A percentile compares a stretch with the other conserved stretches of the same genome.
These are phyloP conservation scores for Holacanthella duospinosa DNA, from an alignment of 2,888 invertebrate genomes.

Conservation along the genomic window DNA sequence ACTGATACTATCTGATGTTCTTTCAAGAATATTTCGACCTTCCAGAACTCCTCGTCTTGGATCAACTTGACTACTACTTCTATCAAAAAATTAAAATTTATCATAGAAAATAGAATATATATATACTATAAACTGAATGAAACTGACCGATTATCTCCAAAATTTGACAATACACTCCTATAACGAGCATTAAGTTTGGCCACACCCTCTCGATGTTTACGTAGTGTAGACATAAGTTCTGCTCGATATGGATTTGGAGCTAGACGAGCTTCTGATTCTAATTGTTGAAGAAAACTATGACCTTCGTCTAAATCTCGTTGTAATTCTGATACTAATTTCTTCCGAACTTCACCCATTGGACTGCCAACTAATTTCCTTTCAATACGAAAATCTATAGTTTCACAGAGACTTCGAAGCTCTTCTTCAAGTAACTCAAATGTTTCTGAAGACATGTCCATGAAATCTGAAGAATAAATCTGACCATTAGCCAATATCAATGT, in stretches of 20 bases:
- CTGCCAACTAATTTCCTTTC: slow-evolving; percentile 28
- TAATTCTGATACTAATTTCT: slow-evolving; percentile 37
- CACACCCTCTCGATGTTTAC: slow-evolving; percentile 30
- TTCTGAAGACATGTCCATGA: slow-evolving; percentile 28
- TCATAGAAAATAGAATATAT: neutral
- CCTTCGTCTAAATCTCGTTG: slow-evolving; percentile 38
- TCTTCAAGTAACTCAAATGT: slow-evolving; percentile 37
- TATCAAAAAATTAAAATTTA: neutral
- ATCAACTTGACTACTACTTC: slow-evolving; percentile 41
- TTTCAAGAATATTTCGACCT: slow-evolving; percentile 49
- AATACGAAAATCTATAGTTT: slow-evolving; percentile 29
- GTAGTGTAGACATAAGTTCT: slow-evolving; percentile 34
- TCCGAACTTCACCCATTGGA: slow-evolving; percentile 38
- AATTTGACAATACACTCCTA: slow-evolving; percentile 28
- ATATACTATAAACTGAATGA: too few species aligned
- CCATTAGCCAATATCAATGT: too few species aligned
- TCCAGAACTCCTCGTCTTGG: slow-evolving; percentile 51
- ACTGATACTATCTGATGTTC: slow-evolving; percentile 54
- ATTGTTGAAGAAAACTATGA: slow-evolving; percentile 39
- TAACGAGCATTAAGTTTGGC: slow-evolving; percentile 29
- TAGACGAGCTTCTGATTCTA: slow-evolving; percentile 41
- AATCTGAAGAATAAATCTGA: neutral
- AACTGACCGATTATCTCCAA: slow-evolving; percentile 29
- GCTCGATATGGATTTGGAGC: slow-evolving; percentile 36
- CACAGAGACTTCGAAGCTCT: slow-evolving; percentile 31